Conservation (phyloP, 2,113 vertebrate species). For the Setophaga kirtlandii region DNA sequence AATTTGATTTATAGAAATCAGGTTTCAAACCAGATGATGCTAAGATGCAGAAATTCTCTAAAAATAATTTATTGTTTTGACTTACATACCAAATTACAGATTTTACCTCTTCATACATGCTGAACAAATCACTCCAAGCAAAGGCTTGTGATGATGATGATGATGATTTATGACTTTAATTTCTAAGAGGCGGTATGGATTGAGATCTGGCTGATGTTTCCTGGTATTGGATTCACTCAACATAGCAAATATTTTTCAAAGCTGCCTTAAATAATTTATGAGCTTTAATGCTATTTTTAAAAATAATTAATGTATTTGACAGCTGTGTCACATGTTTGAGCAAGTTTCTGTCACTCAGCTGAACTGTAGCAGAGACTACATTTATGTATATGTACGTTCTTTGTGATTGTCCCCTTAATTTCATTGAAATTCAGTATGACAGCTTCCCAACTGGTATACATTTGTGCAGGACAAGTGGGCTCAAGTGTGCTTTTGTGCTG, state of each 20-base stretch:
- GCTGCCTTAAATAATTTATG: not conserved
- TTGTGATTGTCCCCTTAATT: not conserved
- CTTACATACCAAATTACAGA: not conserved
- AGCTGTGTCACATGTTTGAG: not conserved
- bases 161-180: conserved; percentile 32
- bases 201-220: not conserved
- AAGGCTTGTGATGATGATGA: not conserved
- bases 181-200: not conserved
- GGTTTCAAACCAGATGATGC: not conserved
- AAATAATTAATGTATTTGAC: not conserved
- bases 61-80: not conserved
- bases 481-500: not conserved
- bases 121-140: conserved; percentile 12
- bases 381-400: not conserved
- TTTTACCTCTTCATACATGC: not conserved
- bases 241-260: conserved; percentile 10
- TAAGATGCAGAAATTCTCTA: not conserved
- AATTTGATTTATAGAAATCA: not conserved
- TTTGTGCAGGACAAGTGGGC: not conserved
- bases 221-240: not conserved
- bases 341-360: not conserved
- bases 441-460: not conserved
- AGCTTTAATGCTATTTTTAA: not conserved
- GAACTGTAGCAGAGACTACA: not conserved
- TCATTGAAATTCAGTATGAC: conserved; percentile 1